Base-by-base conservation (phyloP, 1,140 invertebrate species). In the Zaprionus ornatus region DNA sequence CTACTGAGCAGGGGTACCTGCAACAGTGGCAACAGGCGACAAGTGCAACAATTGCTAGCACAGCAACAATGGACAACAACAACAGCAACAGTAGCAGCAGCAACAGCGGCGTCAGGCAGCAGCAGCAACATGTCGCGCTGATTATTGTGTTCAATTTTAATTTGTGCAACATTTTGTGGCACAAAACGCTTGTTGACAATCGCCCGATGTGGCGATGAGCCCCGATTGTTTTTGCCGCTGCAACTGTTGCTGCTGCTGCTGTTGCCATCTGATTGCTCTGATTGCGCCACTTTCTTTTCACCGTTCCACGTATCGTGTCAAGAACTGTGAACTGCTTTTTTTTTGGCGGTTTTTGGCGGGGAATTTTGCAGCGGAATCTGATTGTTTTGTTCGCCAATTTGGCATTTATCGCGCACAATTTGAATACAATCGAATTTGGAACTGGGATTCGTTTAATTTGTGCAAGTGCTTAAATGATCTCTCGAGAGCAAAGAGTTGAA, bases 101-200 rank as follows among this genome's bases (percentile, higher is more conserved):
- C 68, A 67, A 37, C 72, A 70, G 71, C 61, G 42, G 57, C 65
- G 77, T 74, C 52, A 21, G 42, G 6, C 64, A 35, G 27, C 64
- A 35, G 27, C 27, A 10, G 37, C 54, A 88, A 80, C 84, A 88
- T 87, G 84, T 78, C 71, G 70, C 85, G 67, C 70, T 87, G 84
- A 87, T 88, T 87, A 88, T 87, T 84, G 80, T 87, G 84, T 76
- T 84, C 80, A 84, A 84, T 87, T 87, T 87, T 84, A 87, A 88
- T 87, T 87, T 87, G 84, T 83, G 84, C 77, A 88, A 87, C 84
- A 87, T 84, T 84, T 88, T 81, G 85, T 78, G 74, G 67, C 84
- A 45, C 77, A 71, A 85, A 80, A 83, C 69, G 80, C 70, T 56
- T 48, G 48, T 63, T 87, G 83, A 83, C 82, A 78, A 81, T 86